Conservation (phyloP, 2,888 invertebrate species). For the Thymelicus sylvestris region DNA sequence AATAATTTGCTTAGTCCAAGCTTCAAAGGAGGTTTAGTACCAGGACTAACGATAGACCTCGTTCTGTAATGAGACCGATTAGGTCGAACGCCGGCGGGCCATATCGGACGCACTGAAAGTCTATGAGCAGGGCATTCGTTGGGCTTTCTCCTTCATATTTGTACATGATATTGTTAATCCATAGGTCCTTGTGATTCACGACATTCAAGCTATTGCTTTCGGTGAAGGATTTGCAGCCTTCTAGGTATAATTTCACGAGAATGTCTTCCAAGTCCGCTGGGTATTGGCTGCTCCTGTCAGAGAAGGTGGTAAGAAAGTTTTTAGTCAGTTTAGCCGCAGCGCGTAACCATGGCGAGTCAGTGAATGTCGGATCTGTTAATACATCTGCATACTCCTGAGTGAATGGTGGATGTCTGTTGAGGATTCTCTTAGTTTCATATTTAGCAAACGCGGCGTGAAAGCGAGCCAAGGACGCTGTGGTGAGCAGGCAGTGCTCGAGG, state of each 20-base stretch:
- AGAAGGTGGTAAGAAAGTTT: conserved; percentile 59
- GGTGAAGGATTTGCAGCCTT: conserved; percentile 57
- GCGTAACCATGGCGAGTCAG: conserved; percentile 60
- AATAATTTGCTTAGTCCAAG: too few relatives aligned
- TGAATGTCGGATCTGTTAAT: conserved; percentile 57
- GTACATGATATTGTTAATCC: conserved; percentile 74
- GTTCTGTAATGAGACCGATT: too few relatives aligned
- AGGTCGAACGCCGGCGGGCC: conserved; percentile 72
- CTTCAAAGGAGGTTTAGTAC: too few relatives aligned
- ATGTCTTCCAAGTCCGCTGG: conserved; percentile 53
- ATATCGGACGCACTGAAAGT: conserved; percentile 69
- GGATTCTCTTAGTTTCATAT: conserved; percentile 51
- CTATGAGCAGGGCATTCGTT: conserved; percentile 60
- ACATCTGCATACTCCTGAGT: conserved; percentile 53
- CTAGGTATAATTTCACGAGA: conserved; percentile 51
- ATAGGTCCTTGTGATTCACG: conserved; percentile 69
- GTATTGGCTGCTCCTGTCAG: conserved; percentile 49
- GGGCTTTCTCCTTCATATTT: conserved; percentile 58
- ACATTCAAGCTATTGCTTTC: conserved; percentile 62
- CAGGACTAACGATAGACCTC: too few relatives aligned
- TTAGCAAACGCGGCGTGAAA: conserved; percentile 70
- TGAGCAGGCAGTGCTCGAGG: conserved; percentile 54
- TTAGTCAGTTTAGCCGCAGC: conserved; percentile 61
- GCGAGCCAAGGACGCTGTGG: conserved; percentile 58
- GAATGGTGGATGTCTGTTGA: conserved; percentile 40